Evolutionary conservation across 2,113 vertebrate species (phyloP).

Genomic region (Climacteris rufus): DNA sequence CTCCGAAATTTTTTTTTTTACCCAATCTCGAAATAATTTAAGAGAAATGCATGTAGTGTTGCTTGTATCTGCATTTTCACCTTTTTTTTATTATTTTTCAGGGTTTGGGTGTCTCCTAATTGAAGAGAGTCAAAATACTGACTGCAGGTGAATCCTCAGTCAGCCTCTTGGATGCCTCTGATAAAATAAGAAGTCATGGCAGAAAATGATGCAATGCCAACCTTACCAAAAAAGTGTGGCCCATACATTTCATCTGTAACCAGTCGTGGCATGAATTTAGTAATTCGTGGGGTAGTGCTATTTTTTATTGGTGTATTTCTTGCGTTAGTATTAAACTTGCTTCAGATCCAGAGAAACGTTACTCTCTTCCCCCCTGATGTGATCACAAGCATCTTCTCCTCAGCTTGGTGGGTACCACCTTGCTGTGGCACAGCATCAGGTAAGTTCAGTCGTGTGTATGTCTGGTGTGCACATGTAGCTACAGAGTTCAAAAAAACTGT

Average conservation of each 20-base stretch:
- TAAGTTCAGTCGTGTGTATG: conserved; percentile 45
- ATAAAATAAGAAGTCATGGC: conserved; percentile 75
- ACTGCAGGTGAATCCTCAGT: not conserved
- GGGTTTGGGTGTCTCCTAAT: conserved; percentile 62
- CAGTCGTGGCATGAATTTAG: conserved; percentile 83
- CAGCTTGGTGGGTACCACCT: conserved; percentile 93
- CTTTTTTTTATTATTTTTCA: conserved; percentile 46
- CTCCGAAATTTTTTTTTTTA: conserved; percentile 22
- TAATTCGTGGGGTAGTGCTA: conserved; percentile 85
- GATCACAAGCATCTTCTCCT: conserved; percentile 92
- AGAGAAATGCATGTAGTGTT: not conserved
- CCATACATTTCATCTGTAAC: conserved; percentile 86
- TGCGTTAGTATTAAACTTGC: conserved; percentile 90
- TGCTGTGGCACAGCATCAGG: conserved; percentile 93
- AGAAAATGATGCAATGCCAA: conserved; percentile 66
- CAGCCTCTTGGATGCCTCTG: conserved; percentile 34
- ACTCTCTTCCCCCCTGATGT: conserved; percentile 96
- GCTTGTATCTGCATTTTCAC: not conserved
- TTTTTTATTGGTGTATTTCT: conserved; percentile 93
- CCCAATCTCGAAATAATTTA: not conserved
- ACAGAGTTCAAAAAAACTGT: not conserved
- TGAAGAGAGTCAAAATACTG: conserved; percentile 8
- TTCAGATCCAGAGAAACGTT: conserved; percentile 95
- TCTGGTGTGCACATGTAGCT: not conserved
- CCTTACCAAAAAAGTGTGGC: conserved; percentile 68